Evolutionary conservation across 2,797 vertebrate species (phyloP).

Genomic region (Paratrypauchen microcephalus): DNA sequence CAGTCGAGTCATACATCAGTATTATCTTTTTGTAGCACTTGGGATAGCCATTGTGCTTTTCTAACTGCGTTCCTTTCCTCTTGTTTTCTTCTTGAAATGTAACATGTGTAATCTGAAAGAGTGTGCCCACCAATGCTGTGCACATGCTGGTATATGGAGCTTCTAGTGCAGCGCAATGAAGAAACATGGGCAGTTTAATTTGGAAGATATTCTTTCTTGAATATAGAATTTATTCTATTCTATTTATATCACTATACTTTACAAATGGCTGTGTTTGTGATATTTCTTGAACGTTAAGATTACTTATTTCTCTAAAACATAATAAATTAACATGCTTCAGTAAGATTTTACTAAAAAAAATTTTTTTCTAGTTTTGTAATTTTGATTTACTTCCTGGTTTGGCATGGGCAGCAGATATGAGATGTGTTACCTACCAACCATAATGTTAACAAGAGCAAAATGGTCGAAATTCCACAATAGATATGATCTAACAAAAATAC

Average conservation of each 20-base stretch:
- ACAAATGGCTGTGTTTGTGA: background rate
- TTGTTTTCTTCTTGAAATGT: conserved; percentile 9
- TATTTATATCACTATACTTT: background rate
- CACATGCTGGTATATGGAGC: background rate
- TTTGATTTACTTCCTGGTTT: no score
- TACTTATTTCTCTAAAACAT: no score
- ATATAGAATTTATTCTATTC: background rate
- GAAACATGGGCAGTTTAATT: background rate
- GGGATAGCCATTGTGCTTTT: conserved; percentile 35
- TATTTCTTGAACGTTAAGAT: background rate
- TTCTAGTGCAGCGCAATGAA: background rate
- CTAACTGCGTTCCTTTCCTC: conserved; percentile 39
- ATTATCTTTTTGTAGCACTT: conserved; percentile 70
- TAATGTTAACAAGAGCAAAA: no score
- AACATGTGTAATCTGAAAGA: conserved; percentile 9
- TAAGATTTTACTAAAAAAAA: no score
- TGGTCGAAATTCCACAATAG: no score
- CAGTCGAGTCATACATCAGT: conserved; percentile 70
- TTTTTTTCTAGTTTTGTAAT: no score
- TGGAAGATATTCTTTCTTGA: background rate
- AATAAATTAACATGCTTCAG: no score
- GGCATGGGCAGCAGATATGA: no score
- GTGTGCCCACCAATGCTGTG: background rate
- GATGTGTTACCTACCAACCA: no score
- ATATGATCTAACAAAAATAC: no score